Conservation (phyloP, 2,797 vertebrate genomes). For the Toxotes lorentzi region DNA sequence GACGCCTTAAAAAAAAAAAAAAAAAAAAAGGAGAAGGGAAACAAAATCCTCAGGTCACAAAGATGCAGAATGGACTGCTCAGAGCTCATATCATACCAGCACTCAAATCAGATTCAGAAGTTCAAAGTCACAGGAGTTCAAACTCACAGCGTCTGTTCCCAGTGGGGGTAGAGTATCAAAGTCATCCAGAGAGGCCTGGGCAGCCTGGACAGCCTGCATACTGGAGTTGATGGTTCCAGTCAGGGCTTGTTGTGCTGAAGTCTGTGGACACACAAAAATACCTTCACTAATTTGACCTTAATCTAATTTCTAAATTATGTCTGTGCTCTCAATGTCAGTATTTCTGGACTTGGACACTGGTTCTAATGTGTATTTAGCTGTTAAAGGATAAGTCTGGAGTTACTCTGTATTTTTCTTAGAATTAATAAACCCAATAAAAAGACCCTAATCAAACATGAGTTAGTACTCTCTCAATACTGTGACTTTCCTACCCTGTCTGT, state of each 20-base stretch:
- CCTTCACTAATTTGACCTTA: not conserved
- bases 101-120: not conserved
- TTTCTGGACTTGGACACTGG: no score
- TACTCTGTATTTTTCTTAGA: no score
- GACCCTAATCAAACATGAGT: no score
- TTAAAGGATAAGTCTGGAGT: no score
- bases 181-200: conserved; percentile 93
- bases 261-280: conserved; percentile 80
- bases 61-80: not conserved
- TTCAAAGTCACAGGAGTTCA: not conserved
- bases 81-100: not conserved
- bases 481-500: no score
- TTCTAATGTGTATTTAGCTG: no score
- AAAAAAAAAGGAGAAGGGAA: not conserved
- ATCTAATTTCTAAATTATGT: no score
- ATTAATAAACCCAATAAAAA: no score
- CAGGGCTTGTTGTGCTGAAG: conserved; percentile 96
- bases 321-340: no score
- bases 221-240: conserved; percentile 98
- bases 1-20: conserved; percentile 87
- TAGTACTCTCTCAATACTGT: no score
- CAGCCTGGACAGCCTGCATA: conserved; percentile 97
- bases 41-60: not conserved
- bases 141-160: conserved; percentile 95
- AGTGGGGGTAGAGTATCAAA: conserved; percentile 93